Base-by-base conservation (phyloP, 1,140 invertebrate species). In the Drosophila eugracilis region DNA sequence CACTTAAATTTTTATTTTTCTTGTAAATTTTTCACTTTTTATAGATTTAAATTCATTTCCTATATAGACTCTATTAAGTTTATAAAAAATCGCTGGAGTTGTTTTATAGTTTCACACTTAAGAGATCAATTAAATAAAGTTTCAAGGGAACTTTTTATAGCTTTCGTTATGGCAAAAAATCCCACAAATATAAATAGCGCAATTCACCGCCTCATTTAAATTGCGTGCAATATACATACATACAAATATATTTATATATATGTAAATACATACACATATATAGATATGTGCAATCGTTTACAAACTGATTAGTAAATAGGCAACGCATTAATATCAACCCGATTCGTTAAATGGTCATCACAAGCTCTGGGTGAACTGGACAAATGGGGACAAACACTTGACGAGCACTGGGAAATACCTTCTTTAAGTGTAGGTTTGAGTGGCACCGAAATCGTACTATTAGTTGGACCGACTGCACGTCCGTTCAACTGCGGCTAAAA, bases 371-470 rank as follows among this genome's bases (percentile, higher is more conserved):
- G 55, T n/a, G 22, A 63, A 55, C 36, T 60, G n/a, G 36, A 34
- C 15, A 37, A 65, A 65, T 62, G 28, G 55, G 60, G 41, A 37
- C 60, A 65, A 28, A 63, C 54, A 63, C 53, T 63, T 24, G 39
- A 59, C n/a, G 41, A 36, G 9, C 55, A 63, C 59, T 34, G 53
- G 59, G 39, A 58, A 57, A 65, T 65, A 65, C 60, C 60, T 65
- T 58, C 10, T 42, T 65, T 10, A 37, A 60, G 24, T 65, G 30
- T 14, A 37, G 60, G 52, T 12, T 54, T 21, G 15, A 22, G n/a
- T 45, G 12, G 22, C 42, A 63, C 39, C 54, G 39, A 37, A 47
- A 45, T 26, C 26, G 26, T 5, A 21, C 6, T n/a, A 9, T 10
- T 10, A 42, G 17, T 54, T 28, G 4, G 2, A 30, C 17, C 37